A percentile compares a stretch with the other conserved stretches of the same genome.
Conservation (phyloP, 2,888 invertebrate species). For the Eudasyphora cyanicolor region DNA sequence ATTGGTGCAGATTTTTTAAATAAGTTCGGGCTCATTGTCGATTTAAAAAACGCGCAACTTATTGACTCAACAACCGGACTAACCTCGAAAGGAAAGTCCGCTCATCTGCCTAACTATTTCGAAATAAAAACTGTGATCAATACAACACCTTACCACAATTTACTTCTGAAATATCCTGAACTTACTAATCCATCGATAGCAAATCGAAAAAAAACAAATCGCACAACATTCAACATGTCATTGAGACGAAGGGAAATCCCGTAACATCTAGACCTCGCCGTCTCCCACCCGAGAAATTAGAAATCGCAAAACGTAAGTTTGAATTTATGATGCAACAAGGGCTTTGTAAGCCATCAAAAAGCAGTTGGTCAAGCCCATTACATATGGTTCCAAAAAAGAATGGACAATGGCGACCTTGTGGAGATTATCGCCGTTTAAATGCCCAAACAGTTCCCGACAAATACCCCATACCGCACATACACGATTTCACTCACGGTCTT, state of each 20-base stretch:
- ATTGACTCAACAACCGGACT: neutral
- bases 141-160: too few relatives aligned
- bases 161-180: too few relatives aligned
- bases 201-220: neutral
- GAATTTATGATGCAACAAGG: conserved; percentile 2
- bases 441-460: too few relatives aligned
- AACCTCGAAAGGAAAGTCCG: neutral
- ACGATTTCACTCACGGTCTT: conserved; percentile 66
- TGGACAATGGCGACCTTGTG: conserved; percentile 40
- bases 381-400: too few relatives aligned
- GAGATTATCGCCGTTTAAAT: conserved; percentile 29
- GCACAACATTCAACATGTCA: too few relatives aligned
- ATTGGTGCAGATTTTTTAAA: neutral
- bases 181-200: too few relatives aligned
- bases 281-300: conserved; percentile 14
- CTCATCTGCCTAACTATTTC: neutral
- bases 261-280: too few relatives aligned
- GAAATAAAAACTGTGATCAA: too few relatives aligned
- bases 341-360: conserved; percentile 11
- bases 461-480: conserved; percentile 62
- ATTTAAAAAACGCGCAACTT: too few relatives aligned
- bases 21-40: too few relatives aligned
- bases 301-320: conserved; percentile 18
- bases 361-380: too few relatives aligned
- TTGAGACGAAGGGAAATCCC: too few relatives aligned